Evolutionary conservation across 1,140 invertebrate species (phyloP), one percentile per base, ranked within the genome.

Genomic region (Hesperophylax magnus): DNA sequence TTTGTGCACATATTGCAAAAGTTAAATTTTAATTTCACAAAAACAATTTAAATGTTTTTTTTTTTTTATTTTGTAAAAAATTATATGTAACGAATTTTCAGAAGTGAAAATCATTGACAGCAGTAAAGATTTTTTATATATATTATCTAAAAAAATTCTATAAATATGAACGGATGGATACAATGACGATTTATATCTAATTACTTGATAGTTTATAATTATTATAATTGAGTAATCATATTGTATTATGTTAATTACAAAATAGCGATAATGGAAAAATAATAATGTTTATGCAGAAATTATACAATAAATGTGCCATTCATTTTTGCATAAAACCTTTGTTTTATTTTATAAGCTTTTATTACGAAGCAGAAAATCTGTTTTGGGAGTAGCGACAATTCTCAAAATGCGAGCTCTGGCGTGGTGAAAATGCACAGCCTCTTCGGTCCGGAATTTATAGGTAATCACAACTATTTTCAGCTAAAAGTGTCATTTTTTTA

Each of bases 281-380:
- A 81, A 84, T 75, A 75, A 81, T 81, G 78, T 84, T 84, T 84
- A 84, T 84, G 82, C 82, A 84, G 77, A 84, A 84, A 81, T 84
- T 81, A 84, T 81, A 84, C 80, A 84, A 84, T 84, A 84, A 84
- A 84, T 77, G 83, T 84, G 83, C 83, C 83, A 84, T 84, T 83
- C 83, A 82, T 80, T 84, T 84, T 84, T 84, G 83, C 83, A 84
- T 84, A 47, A 84, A 18, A 9, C 22, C 8, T 34, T 79, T 74
- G 34, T 77, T 82, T 82, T 67, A 75, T 82, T 79, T 79, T 76
- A 14, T 47, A 1, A 47, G n/a, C n/a, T 47, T 3, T 47, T 47
- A 47, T n/a, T n/a, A 47, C 11, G 1, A 47, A 14, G 9, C 3
- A 39, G 7, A 39, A 39, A 39, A 39, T 39, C 34, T 39, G 34